Percentiles rank a stretch among this genome's conserved stretches.
phyloP scores from a whole-genome alignment of 2,113 vertebrate genomes.

The Phalacrocorax brasilianus region DNA sequence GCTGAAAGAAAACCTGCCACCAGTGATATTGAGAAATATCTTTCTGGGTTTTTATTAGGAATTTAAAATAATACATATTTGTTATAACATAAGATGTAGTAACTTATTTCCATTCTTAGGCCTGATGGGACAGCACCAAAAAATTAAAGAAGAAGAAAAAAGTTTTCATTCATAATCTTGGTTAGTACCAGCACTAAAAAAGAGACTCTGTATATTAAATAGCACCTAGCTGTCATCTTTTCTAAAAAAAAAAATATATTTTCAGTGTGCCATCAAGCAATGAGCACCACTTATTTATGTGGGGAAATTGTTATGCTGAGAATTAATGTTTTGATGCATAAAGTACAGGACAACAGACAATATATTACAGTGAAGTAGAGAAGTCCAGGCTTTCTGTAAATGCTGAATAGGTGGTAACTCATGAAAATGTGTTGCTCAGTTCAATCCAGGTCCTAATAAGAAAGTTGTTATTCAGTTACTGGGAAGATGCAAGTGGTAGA shows the following conservation, averaged over 20 bases:
- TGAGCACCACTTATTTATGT: background rate
- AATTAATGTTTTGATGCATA: background rate
- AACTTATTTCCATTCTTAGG: background rate
- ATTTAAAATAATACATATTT: background rate
- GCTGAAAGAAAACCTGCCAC: background rate
- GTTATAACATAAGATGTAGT: background rate
- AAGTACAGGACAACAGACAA: background rate
- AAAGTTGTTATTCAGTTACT: background rate
- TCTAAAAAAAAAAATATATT: background rate
- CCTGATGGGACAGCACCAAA: background rate
- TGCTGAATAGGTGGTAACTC: background rate
- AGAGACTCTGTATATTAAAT: background rate
- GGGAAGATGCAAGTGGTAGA: background rate
- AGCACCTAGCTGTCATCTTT: background rate
- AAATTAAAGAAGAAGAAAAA: accelerated
- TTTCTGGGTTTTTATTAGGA: background rate
- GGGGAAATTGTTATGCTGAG: background rate
- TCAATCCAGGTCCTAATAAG: background rate
- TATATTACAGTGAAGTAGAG: background rate
- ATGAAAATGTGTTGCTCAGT: background rate
- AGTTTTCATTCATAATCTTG: background rate
- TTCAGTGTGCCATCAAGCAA: background rate
- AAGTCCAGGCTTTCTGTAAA: background rate
- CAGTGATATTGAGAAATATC: background rate
- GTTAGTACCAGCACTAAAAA: background rate